Evolutionary conservation across 2,113 vertebrate genomes (phyloP).

Genomic region (Hydropotes inermis): DNA sequence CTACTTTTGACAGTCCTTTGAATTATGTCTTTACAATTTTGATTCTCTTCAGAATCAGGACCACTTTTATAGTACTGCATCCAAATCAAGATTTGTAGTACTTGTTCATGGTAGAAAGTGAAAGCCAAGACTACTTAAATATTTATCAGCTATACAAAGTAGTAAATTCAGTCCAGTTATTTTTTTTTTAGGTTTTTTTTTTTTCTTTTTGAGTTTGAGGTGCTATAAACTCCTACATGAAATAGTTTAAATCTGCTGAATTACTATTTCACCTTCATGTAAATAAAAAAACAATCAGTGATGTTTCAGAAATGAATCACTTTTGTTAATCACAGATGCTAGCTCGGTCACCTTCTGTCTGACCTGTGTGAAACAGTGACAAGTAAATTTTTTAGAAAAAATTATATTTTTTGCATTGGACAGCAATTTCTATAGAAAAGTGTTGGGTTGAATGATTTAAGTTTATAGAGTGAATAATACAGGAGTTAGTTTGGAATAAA

Average conservation of each 20-base stretch:
- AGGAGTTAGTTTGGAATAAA: not conserved
- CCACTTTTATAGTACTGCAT: conserved; percentile 17
- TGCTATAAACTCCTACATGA: not conserved
- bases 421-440: conserved; percentile 25
- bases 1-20: conserved; percentile 25
- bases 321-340: conserved; percentile 17
- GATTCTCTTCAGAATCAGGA: not conserved
- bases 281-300: not conserved
- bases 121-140: conserved; percentile 38
- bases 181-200: not conserved
- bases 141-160: not conserved
- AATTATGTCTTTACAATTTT: not conserved
- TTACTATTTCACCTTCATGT: not conserved
- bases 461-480: not conserved
- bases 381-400: conserved; percentile 30
- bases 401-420: not conserved
- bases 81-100: not conserved
- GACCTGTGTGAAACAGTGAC: not conserved
- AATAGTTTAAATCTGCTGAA: not conserved
- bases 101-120: not conserved
- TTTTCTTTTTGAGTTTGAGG: not conserved
- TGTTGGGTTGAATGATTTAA: not conserved
- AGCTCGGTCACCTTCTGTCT: not conserved
- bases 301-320: not conserved
- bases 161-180: not conserved